phyloP scores from a whole-genome alignment of 2,113 vertebrate genomes.

The Lipophrys pholis region DNA sequence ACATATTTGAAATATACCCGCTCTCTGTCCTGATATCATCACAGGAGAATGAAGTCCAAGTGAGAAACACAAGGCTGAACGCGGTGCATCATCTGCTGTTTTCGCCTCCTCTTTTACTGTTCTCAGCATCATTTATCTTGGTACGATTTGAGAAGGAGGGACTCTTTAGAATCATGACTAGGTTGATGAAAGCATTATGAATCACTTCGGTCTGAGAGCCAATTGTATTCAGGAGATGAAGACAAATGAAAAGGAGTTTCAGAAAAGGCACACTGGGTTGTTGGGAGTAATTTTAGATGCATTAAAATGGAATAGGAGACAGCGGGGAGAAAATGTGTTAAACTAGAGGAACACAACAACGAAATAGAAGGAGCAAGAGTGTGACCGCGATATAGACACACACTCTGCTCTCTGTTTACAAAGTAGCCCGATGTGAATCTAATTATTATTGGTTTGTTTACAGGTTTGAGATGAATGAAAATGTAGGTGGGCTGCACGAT shows the following conservation, averaged over 20 bases:
- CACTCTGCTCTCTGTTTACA: slow-evolving; percentile 32
- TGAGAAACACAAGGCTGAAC: slow-evolving; percentile 2
- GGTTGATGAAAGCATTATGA: slow-evolving; percentile 59
- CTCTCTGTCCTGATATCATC: not conserved
- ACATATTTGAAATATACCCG: not conserved
- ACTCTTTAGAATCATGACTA: slow-evolving; percentile 51
- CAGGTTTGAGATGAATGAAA: slow-evolving; percentile 38
- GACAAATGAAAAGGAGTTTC: slow-evolving; percentile 36
- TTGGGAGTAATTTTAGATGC: slow-evolving; percentile 35
- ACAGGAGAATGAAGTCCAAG: slow-evolving; percentile 16
- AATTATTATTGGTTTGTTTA: slow-evolving; percentile 45
- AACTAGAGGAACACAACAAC: slow-evolving; percentile 14
- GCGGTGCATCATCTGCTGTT: slow-evolving; percentile 3
- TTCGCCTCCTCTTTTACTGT: slow-evolving; percentile 22
- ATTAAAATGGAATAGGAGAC: slow-evolving; percentile 34
- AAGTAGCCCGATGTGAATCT: slow-evolving; percentile 48
- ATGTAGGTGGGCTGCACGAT: slow-evolving; percentile 27
- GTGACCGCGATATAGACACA: slow-evolving; percentile 10
- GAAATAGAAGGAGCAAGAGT: slow-evolving; percentile 17
- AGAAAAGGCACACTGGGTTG: slow-evolving; percentile 22
- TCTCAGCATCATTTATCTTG: slow-evolving; percentile 42
- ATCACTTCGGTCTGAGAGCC: slow-evolving; percentile 42
- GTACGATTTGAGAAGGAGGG: slow-evolving; percentile 33
- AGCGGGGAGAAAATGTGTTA: slow-evolving; percentile 25
- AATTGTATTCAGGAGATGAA: slow-evolving; percentile 36